Evolutionary conservation across 1,140 invertebrate species (phyloP), one percentile per base, ranked within the genome.

Genomic region (Drosophila malerkotliana): DNA sequence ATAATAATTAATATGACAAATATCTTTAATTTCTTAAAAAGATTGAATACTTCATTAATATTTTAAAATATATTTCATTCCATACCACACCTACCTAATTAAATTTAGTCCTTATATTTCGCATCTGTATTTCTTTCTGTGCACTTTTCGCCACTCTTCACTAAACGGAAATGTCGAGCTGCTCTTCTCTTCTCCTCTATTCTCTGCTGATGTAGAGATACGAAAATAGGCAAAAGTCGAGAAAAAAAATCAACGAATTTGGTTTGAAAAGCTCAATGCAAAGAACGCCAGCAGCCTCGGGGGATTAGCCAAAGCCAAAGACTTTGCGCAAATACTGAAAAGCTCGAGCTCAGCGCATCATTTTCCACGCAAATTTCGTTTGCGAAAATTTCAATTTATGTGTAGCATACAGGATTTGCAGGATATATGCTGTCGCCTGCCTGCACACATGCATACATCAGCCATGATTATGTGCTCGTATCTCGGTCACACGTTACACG

Each of bases 271-370:
- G 81, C 82, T 87, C 81, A 85, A 85, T 84, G 72, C 80, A 85
- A 80, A 66, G 21, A 68, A 28, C 0, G 62, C 18, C 45, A 41
- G 47, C 39, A 44, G 52, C 60, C 41, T 55, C 28, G 45, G 48
- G 61, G 68, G 82, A 84, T 87, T 77, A 84, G 77, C 77, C 59
- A 48, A 75, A 76, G 77, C 73, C 73, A 77, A 69, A 84, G 77
- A 62, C 73, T 69, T 80, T 81, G 73, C 63, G 81, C 79, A 85
- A 85, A 85, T 87, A 85, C 75, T 75, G 78, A 82, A 85, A 85
- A 85, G 81, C 81, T 85, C 82, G 76, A 14, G 61, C 71, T 77
- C 75, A 83, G 76, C 80, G 79, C 79, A 69, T 69, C 66, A 69
- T 69, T 69, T 69, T 56, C 66, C 63, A 68, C 64, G 64, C 66